phyloP scores from a whole-genome alignment of 2,113 vertebrate species.

The Indri indri region DNA sequence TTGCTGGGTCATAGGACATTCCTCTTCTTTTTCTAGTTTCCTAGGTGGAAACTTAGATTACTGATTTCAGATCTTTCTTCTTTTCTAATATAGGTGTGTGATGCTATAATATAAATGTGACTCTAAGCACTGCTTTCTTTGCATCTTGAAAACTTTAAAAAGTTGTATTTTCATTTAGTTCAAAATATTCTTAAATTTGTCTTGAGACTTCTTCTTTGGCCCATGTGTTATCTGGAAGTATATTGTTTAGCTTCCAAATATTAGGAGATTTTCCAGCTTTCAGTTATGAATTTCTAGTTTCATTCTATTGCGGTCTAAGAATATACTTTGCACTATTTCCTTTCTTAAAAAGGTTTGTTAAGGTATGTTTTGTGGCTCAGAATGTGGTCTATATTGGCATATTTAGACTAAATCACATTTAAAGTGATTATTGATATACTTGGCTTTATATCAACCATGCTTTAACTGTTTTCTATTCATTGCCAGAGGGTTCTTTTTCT shows the following conservation, averaged over 20 bases:
- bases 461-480: background rate
- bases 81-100: background rate
- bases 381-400: background rate
- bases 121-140: background rate
- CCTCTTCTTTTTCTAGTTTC: background rate
- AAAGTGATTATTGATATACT: background rate
- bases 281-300: background rate
- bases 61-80: background rate
- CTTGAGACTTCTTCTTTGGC: background rate
- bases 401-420: background rate
- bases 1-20: background rate
- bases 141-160: background rate
- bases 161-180: background rate
- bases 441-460: background rate
- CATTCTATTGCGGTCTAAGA: background rate
- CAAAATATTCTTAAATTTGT: background rate
- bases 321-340: background rate
- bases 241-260: background rate
- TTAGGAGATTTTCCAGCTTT: background rate
- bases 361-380: background rate
- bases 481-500: background rate
- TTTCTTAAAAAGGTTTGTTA: background rate
- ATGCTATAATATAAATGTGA: background rate
- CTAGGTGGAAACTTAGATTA: background rate
- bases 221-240: background rate